A percentile compares a stretch with the other conserved stretches of the same genome.
phyloP scores from a whole-genome alignment of 2,888 invertebrate genomes.

The Cheilosia pagana region DNA sequence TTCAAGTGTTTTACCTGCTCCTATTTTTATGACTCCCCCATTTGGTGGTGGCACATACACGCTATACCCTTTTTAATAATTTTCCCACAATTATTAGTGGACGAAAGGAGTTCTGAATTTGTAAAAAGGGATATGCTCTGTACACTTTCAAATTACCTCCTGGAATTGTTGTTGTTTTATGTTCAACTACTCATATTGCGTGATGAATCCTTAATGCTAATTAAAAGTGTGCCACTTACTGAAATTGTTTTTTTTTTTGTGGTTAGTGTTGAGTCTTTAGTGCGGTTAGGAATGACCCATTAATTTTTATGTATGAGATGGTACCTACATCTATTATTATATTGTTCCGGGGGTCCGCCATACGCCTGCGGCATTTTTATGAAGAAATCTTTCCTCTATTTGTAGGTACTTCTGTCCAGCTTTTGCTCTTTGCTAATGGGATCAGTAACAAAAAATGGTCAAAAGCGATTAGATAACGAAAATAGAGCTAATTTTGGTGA shows the following conservation, averaged over 20 bases:
- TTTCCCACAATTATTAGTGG: neutral
- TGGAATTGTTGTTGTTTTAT: no score
- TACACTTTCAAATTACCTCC: neutral
- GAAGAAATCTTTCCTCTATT: no score
- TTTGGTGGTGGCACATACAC: neutral
- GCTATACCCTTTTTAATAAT: neutral
- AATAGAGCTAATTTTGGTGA: neutral
- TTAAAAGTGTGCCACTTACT: neutral
- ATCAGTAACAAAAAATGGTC: no score
- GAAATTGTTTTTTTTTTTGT: conserved; percentile 6
- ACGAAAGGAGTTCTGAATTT: conserved; percentile 1
- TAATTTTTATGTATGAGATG: no score
- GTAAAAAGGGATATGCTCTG: neutral
- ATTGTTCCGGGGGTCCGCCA: no score
- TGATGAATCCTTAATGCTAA: conserved; percentile 24
- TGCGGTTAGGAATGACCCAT: no score
- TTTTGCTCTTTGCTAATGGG: no score
- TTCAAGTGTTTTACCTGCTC: conserved; percentile 6
- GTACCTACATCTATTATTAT: no score
- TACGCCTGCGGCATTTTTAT: no score
- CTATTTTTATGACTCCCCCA: neutral
- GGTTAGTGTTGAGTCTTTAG: neutral
- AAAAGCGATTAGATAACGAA: no score
- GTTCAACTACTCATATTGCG: conserved; percentile 21
- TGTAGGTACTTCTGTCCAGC: neutral